phyloP scores from a whole-genome alignment of 2,888 invertebrate species.

The Malthinus flaveolus region DNA sequence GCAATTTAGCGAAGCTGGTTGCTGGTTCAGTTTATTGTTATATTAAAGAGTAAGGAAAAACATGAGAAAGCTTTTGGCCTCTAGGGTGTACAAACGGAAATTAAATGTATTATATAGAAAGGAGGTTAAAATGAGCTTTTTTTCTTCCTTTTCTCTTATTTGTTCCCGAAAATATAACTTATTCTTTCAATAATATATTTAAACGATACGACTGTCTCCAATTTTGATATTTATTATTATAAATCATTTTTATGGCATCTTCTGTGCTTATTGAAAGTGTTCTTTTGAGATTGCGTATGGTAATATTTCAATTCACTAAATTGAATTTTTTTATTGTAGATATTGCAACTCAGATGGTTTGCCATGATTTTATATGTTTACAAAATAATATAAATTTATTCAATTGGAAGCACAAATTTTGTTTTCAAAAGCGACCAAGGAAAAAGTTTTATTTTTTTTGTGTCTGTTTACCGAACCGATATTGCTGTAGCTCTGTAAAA shows the following conservation, averaged over 20 bases:
- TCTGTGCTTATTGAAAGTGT: slow-evolving; percentile 31
- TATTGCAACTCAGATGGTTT: slow-evolving; percentile 15
- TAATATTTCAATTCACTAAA: slow-evolving; percentile 47
- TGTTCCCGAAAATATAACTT: no score
- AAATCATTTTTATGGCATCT: slow-evolving; percentile 30
- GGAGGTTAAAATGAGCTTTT: neutral
- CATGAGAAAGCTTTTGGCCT: slow-evolving; percentile 35
- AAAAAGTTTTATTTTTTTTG: neutral
- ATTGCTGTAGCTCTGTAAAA: no score
- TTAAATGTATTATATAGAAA: slow-evolving; percentile 31
- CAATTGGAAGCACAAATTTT: slow-evolving; percentile 1
- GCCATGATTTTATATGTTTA: slow-evolving; percentile 17
- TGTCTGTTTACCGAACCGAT: neutral
- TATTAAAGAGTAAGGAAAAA: slow-evolving; percentile 28
- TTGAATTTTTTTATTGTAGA: slow-evolving; percentile 38
- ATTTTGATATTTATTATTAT: slow-evolving; percentile 17
- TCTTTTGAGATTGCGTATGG: slow-evolving; percentile 44
- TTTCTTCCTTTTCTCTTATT: no score
- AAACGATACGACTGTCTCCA: neutral
- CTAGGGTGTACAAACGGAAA: slow-evolving; percentile 34
- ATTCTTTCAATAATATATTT: no score
- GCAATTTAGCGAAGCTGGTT: slow-evolving; percentile 25
- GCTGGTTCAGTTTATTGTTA: slow-evolving; percentile 32
- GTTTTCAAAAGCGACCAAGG: neutral
- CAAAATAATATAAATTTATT: slow-evolving; percentile 6